Conservation (phyloP, 2,113 vertebrate genomes). For the Spea bombifrons region DNA sequence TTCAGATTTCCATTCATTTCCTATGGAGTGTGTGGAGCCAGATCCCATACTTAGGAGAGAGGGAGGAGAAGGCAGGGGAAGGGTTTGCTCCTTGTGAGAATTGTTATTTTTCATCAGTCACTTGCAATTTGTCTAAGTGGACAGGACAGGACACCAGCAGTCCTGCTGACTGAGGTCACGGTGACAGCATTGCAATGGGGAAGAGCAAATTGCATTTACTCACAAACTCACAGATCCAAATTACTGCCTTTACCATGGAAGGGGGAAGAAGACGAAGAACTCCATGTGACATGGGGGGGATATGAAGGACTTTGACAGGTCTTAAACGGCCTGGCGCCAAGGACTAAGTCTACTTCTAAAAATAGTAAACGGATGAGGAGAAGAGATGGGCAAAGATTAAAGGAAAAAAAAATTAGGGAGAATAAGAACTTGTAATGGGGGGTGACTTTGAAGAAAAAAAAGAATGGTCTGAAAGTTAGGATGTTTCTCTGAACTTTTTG, state of each 20-base stretch:
- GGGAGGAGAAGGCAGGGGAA: constrained; percentile 58
- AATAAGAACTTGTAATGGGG: background rate
- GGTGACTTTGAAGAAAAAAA: background rate
- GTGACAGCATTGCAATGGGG: constrained; percentile 63
- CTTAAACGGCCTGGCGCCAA: constrained; percentile 96
- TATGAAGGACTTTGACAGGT: constrained; percentile 96
- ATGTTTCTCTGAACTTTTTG: constrained; percentile 18
- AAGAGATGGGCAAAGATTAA: constrained; percentile 77
- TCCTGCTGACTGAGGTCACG: constrained; percentile 74
- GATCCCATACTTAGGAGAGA: constrained; percentile 40
- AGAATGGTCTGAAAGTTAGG: background rate
- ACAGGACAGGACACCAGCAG: constrained; percentile 71
- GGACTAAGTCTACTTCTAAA: constrained; percentile 86
- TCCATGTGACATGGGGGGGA: constrained; percentile 88
- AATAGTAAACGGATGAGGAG: constrained; percentile 83
- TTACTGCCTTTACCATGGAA: constrained; percentile 58
- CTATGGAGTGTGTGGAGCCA: constrained; percentile 15
- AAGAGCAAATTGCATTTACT: constrained; percentile 70
- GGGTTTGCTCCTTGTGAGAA: constrained; percentile 66
- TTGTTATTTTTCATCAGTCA: constrained; percentile 80
- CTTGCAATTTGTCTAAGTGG: constrained; percentile 75
- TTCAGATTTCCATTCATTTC: constrained; percentile 32
- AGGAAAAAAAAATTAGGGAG: constrained; percentile 56
- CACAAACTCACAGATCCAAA: constrained; percentile 61
- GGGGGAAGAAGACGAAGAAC: constrained; percentile 64